phyloP scores from a whole-genome alignment of 2,113 vertebrate species.

The Fulmarus glacialis region DNA sequence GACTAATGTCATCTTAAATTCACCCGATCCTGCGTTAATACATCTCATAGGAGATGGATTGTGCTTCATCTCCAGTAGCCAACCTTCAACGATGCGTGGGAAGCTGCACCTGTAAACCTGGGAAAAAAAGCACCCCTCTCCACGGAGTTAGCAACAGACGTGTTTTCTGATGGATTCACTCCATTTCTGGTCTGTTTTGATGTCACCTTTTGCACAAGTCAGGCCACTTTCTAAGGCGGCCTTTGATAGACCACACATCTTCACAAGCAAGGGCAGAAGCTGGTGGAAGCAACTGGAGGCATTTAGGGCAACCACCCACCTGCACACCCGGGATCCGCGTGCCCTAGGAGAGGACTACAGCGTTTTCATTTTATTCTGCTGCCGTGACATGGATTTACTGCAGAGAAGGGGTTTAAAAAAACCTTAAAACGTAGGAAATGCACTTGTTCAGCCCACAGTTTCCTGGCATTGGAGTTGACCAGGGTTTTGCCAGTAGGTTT shows the following conservation, averaged over 20 bases:
- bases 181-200: background rate
- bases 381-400: background rate
- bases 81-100: background rate
- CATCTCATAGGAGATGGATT: background rate
- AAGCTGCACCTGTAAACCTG: no score
- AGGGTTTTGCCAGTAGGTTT: background rate
- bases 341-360: background rate
- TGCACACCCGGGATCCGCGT: accelerated
- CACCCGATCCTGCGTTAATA: background rate
- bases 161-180: background rate
- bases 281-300: background rate
- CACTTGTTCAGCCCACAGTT: background rate
- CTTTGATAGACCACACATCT: no score
- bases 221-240: background rate
- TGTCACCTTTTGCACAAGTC: background rate
- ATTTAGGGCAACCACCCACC: background rate
- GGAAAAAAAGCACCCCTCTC: background rate
- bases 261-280: background rate
- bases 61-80: background rate
- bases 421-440: no score
- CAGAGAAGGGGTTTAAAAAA: no score
- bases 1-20: background rate
- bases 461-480: no score
- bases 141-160: no score
- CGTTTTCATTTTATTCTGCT: background rate